These are phyloP conservation scores for Catajapyx aquilonaris DNA, from an alignment of 1,140 invertebrate species.

Conservation along the genomic window DNA sequence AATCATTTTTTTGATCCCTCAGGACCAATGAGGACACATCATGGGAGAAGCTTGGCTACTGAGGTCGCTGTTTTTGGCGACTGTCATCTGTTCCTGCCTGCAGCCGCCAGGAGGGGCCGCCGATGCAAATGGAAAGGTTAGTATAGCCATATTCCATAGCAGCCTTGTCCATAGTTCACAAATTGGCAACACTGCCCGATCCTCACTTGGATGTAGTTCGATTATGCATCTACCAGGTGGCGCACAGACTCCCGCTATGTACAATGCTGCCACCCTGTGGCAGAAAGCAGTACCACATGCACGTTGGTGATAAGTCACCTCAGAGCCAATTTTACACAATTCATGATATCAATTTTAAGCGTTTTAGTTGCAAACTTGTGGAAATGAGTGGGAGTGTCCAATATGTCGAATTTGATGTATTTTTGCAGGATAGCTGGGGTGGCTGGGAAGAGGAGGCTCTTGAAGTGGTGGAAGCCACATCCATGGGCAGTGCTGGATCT, in stretches of 20 bases:
- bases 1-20: no score
- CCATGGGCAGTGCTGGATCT: conserved; percentile 41
- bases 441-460: conserved; percentile 2
- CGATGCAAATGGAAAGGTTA: neutral
- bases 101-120: neutral
- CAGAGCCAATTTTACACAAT: neutral
- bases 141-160: neutral
- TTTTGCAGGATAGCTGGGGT: no score
- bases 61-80: conserved; percentile 11
- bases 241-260: neutral
- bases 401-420: no score
- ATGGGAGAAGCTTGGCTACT: conserved; percentile 14
- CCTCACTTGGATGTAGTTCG: neutral
- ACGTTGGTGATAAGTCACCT: neutral
- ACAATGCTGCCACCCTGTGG: neutral
- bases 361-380: neutral
- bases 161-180: conserved; percentile 20
- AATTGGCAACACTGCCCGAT: neutral
- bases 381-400: neutral
- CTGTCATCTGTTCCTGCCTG: conserved; percentile 9
- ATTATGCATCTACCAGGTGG: neutral
- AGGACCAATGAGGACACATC: conserved; percentile 18
- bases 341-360: neutral
- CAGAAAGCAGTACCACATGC: neutral
- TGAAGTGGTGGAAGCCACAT: conserved; percentile 40